Conservation (phyloP, 1,140 invertebrate genomes). For the Antheraea mylitta region DNA sequence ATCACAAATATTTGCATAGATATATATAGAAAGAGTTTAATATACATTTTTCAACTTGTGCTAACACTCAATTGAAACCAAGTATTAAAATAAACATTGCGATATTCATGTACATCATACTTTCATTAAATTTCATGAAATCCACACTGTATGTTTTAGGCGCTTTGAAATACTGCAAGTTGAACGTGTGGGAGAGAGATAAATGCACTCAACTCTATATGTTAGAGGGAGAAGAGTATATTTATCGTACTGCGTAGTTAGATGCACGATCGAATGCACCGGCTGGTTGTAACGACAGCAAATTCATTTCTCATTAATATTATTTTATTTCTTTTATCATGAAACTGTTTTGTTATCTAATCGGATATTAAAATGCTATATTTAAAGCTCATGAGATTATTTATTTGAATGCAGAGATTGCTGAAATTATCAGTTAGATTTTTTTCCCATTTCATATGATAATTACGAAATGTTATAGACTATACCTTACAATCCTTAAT, state of each 20-base stretch:
- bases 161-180: slow-evolving; percentile 16
- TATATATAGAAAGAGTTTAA: not conserved
- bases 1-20: too few relatives aligned
- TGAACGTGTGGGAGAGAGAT: slow-evolving; percentile 18
- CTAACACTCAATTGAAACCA: not conserved
- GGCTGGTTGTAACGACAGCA: slow-evolving; percentile 42
- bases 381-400: too few relatives aligned
- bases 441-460: too few relatives aligned
- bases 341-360: too few relatives aligned
- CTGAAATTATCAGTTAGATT: too few relatives aligned
- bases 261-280: slow-evolving; percentile 38
- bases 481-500: too few relatives aligned
- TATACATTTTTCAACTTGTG: not conserved
- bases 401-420: too few relatives aligned
- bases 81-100: not conserved
- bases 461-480: too few relatives aligned
- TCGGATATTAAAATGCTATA: too few relatives aligned
- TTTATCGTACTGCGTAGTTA: slow-evolving; percentile 30
- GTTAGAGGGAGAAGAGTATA: slow-evolving; percentile 35
- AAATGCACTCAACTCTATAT: slow-evolving; percentile 19
- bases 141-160: slow-evolving; percentile 13
- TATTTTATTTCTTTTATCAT: not conserved
- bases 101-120: slow-evolving; percentile 3
- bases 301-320: not conserved
- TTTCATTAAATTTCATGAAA: slow-evolving; percentile 10